Evolutionary conservation across 1,140 invertebrate species (phyloP), one percentile per base, ranked within the genome.

Genomic region (Drosophila jambulina): DNA sequence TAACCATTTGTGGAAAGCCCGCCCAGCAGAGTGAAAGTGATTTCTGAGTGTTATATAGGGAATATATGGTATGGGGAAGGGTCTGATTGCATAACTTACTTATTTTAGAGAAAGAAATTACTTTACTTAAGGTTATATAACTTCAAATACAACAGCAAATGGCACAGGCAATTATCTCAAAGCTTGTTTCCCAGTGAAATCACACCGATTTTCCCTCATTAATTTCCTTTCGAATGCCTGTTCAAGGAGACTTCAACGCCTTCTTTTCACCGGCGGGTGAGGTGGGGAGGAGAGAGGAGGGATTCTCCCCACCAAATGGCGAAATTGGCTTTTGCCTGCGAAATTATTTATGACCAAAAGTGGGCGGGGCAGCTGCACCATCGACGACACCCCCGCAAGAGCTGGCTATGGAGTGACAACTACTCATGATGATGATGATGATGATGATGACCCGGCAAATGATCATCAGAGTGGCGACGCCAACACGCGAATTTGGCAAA

Each of bases 401-500:
- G 21, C 34, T 60, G 67, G 17, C 62, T 42, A 45, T 43, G 54
- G 62, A 67, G 43, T 72, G 70, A 72, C 70, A 83, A 80, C 72
- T 75, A 68, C 19, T 13, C 36, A 72, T 48, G 54, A 71, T 21
- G 27, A 49, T 25, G n/a, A 42, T 17, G 36, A 32, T 17, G 34
- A 51, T 36, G 53, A 58, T 59, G 61, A 68, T 29, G 38, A 51
- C 21, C 19, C 53, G 53, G 34, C 21, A 21, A 56, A 38, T 27
- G 32, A 62, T 62, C 23, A 62, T 42, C n/a, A 36, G n/a, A n/a
- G 25, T 25, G 19, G 46, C 34, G 71, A 87, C 83, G 83, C 82
- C 82, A 82, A 86, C 82, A 82, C 84, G 63, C 75, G 21, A 80
- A 74, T 87, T 87, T 84, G 80, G 80, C 83, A 74, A 87, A 88